Conservation (phyloP, 1,140 invertebrate genomes). For the Drosophila takahashii region DNA sequence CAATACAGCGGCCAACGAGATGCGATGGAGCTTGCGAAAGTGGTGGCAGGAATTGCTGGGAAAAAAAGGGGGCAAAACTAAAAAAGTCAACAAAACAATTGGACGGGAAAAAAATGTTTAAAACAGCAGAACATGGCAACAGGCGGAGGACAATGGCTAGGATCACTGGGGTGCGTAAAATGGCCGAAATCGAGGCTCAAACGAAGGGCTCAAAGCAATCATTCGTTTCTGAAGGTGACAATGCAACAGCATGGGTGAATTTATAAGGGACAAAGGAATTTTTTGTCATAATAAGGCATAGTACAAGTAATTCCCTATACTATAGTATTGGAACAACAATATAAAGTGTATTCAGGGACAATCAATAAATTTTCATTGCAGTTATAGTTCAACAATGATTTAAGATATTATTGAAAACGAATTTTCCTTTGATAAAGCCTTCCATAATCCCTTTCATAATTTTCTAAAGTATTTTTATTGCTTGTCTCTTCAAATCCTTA, state of each 20-base stretch:
- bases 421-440: too few species aligned
- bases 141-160: slow-evolving; percentile 1
- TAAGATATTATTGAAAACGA: too few species aligned
- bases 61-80: slow-evolving; percentile 10
- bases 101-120: slow-evolving; percentile 14
- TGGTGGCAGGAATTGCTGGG: background rate
- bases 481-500: background rate
- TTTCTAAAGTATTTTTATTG: background rate
- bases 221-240: slow-evolving; percentile 3
- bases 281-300: too few species aligned
- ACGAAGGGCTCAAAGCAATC: background rate
- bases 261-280: background rate
- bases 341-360: too few species aligned
- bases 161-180: slow-evolving; percentile 1
- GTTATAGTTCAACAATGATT: too few species aligned
- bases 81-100: slow-evolving; percentile 37
- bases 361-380: too few species aligned
- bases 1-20: slow-evolving; percentile 34
- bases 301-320: too few species aligned
- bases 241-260: background rate
- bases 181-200: background rate
- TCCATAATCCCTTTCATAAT: too few species aligned
- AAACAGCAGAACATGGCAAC: slow-evolving; percentile 13
- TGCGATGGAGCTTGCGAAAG: slow-evolving; percentile 2
- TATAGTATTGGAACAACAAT: too few species aligned